phyloP scores from a whole-genome alignment of 1,140 invertebrate genomes.

The Magallana angulata region DNA sequence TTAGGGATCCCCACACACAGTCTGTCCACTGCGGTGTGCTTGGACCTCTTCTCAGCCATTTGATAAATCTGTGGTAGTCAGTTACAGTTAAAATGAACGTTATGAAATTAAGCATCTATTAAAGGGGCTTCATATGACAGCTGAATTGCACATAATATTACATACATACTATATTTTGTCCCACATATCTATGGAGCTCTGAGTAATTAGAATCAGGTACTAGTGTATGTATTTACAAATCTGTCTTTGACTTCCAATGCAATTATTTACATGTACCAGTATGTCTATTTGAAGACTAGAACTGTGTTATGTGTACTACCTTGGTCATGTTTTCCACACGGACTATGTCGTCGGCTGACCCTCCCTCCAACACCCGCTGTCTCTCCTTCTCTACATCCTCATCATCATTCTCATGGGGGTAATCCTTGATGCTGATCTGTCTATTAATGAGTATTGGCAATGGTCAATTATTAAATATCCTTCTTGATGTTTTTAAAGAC shows the following conservation, averaged over 20 bases:
- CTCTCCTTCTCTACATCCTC: constrained; percentile 81
- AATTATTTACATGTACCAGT: too few relatives aligned
- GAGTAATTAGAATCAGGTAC: too few relatives aligned
- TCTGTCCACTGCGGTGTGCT: constrained; percentile 84
- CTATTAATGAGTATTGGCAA: neutral
- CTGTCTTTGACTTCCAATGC: too few relatives aligned
- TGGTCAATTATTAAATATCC: too few relatives aligned
- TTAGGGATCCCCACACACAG: constrained; percentile 86
- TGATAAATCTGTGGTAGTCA: constrained; percentile 61
- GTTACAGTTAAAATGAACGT: too few relatives aligned
- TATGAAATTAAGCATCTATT: too few relatives aligned
- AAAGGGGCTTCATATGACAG: too few relatives aligned
- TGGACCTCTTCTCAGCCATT: constrained; percentile 59
- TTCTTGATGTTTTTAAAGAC: too few relatives aligned
- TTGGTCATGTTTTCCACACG: constrained; percentile 80
- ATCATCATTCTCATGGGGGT: constrained; percentile 77
- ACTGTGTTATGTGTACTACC: constrained; percentile 67
- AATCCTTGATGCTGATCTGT: constrained; percentile 30
- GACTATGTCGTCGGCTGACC: constrained; percentile 74
- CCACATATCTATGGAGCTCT: too few relatives aligned
- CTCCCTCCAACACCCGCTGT: constrained; percentile 76
- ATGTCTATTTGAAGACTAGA: neutral
- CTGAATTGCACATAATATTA: too few relatives aligned
- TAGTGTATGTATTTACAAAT: too few relatives aligned
- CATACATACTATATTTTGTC: too few relatives aligned